Evolutionary conservation across 1,140 invertebrate species (phyloP).

Genomic region (Trachymyrmex septentrionalis): DNA sequence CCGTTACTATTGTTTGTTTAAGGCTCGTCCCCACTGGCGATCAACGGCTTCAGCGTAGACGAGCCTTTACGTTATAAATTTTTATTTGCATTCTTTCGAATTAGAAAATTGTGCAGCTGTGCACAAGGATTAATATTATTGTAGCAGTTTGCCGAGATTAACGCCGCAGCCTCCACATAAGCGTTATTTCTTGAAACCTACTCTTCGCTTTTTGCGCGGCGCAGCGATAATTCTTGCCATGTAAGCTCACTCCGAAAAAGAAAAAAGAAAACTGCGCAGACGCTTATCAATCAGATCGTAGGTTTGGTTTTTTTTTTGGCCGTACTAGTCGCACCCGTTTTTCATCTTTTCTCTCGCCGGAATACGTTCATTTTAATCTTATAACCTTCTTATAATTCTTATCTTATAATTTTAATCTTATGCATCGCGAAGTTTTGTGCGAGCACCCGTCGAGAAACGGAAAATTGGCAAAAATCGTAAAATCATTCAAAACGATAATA

Average conservation of each 20-base stretch:
- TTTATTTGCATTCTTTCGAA: not conserved
- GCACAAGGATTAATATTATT: conserved; percentile 4
- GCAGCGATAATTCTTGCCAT: conserved; percentile 2
- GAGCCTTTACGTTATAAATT: not conserved
- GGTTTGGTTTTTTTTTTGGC: not conserved
- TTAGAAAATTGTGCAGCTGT: not conserved
- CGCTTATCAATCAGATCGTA: not conserved
- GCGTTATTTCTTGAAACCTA: conserved; percentile 14
- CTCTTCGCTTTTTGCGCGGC: not conserved
- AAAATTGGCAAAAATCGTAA: not conserved
- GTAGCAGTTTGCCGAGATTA: not conserved
- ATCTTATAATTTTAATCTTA: conserved; percentile 5
- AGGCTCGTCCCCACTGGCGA: too few species aligned
- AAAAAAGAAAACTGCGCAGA: not conserved
- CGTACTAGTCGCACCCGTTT: not conserved
- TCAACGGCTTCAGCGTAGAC: too few species aligned
- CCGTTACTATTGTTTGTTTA: too few species aligned
- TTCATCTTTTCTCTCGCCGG: not conserved
- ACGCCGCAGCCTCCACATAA: not conserved
- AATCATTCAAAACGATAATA: not conserved
- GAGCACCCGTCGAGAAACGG: not conserved
- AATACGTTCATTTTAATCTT: not conserved
- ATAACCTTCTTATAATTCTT: too few species aligned
- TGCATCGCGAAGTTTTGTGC: not conserved
- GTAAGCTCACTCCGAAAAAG: too few species aligned